A percentile compares a stretch with the other conserved stretches of the same genome.
phyloP scores from a whole-genome alignment of 2,113 vertebrate species.

The Stictonetta naevosa region DNA sequence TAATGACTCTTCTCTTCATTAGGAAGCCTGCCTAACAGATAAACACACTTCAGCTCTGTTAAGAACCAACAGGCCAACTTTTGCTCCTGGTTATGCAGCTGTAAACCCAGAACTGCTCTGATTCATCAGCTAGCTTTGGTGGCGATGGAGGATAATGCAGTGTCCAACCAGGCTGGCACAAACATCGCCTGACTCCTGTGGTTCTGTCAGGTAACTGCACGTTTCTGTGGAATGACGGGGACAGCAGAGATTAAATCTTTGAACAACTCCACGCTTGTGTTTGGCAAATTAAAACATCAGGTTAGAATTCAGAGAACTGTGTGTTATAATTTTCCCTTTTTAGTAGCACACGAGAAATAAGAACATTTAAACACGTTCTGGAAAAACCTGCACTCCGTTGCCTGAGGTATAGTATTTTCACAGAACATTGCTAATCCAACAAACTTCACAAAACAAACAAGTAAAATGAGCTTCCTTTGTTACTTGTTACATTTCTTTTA shows the following conservation, averaged over 20 bases:
- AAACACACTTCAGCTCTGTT: not conserved
- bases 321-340: not conserved
- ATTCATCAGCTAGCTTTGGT: not conserved
- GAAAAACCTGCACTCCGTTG: not conserved
- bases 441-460: not conserved
- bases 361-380: not conserved
- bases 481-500: not conserved
- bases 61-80: not conserved
- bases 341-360: not conserved
- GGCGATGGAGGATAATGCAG: not conserved
- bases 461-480: slow-evolving; percentile 27
- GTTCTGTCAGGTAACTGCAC: not conserved
- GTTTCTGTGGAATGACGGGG: not conserved
- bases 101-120: not conserved
- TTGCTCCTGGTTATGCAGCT: not conserved
- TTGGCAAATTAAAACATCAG: not conserved
- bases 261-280: not conserved
- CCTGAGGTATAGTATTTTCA: not conserved
- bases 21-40: not conserved
- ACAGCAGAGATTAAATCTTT: not conserved
- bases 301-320: not conserved
- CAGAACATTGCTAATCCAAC: not conserved
- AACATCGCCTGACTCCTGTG: not conserved
- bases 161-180: not conserved
- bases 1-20: not conserved